These are phyloP conservation scores for Thinocorus orbignyianus DNA, from an alignment of 2,113 vertebrate species.

Conservation along the genomic window DNA sequence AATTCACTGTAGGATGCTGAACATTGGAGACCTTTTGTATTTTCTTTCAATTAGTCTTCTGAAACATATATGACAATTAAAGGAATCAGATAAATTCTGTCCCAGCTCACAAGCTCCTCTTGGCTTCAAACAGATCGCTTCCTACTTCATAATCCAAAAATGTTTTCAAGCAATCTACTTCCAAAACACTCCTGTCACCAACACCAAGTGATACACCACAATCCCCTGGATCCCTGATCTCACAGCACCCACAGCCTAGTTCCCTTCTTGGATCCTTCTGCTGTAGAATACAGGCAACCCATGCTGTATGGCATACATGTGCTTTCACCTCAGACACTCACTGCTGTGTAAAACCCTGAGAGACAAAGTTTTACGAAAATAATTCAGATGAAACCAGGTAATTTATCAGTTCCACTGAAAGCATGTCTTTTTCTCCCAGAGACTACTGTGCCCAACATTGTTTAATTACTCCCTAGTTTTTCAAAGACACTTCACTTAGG, in stretches of 20 bases:
- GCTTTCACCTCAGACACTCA: not conserved
- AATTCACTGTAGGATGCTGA: not conserved
- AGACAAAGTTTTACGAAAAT: not conserved
- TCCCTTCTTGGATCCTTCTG: not conserved
- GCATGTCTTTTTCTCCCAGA: not conserved
- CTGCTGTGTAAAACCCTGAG: not conserved
- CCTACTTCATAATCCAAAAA: not conserved
- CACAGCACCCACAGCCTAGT: not conserved
- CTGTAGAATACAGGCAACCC: not conserved
- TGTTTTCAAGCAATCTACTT: not conserved
- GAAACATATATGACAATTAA: not conserved
- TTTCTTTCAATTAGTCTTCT: not conserved
- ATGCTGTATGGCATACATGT: rapidly evolving
- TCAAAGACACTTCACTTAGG: not conserved
- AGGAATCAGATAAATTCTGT: not conserved
- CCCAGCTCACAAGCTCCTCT: not conserved
- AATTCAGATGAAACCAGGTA: not conserved
- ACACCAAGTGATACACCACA: not conserved
- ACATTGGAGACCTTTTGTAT: not conserved
- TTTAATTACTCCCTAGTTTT: not conserved
- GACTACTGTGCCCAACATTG: not conserved
- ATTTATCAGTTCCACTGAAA: not conserved
- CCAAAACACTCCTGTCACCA: not conserved
- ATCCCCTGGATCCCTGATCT: not conserved
- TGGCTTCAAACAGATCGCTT: not conserved